Evolutionary conservation across 1,140 invertebrate genomes (phyloP).

Genomic region (Ostrea edulis): DNA sequence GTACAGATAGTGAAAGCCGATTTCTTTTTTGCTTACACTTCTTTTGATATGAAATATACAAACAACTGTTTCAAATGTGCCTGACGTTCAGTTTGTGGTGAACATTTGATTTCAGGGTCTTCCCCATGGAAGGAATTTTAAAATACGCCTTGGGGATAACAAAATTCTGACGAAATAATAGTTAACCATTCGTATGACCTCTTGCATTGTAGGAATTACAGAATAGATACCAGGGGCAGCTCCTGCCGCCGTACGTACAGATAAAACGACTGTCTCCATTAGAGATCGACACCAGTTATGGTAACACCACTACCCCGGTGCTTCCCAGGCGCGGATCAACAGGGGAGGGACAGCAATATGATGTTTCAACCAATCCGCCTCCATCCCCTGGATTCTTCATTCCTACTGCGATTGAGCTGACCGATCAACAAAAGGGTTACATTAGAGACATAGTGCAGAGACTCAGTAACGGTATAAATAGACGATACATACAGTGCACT

Average conservation of each 20-base stretch:
- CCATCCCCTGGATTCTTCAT: constrained; percentile 3
- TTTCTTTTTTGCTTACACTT: no score
- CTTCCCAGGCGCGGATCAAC: background rate
- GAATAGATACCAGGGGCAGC: background rate
- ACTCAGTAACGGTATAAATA: background rate
- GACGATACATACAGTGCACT: no score
- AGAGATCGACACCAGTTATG: constrained; percentile 9
- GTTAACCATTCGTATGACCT: no score
- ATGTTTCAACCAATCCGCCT: background rate
- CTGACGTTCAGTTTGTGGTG: no score
- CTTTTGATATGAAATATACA: no score
- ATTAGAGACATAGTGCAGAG: background rate
- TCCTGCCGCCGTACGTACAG: background rate
- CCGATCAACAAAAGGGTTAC: background rate
- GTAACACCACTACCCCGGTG: background rate
- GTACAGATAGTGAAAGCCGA: background rate
- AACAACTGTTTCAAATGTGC: no score
- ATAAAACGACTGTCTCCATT: background rate
- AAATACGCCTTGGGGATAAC: no score
- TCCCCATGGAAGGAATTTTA: no score
- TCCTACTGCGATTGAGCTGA: background rate
- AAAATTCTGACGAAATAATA: no score
- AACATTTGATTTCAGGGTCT: no score
- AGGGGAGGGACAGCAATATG: background rate
- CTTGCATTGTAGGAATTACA: background rate